Percentiles rank a stretch among this genome's conserved stretches.
These are phyloP conservation scores for Ichneumoninae sp. DNA, from an alignment of 2,888 invertebrate species.

Conservation along the genomic window DNA sequence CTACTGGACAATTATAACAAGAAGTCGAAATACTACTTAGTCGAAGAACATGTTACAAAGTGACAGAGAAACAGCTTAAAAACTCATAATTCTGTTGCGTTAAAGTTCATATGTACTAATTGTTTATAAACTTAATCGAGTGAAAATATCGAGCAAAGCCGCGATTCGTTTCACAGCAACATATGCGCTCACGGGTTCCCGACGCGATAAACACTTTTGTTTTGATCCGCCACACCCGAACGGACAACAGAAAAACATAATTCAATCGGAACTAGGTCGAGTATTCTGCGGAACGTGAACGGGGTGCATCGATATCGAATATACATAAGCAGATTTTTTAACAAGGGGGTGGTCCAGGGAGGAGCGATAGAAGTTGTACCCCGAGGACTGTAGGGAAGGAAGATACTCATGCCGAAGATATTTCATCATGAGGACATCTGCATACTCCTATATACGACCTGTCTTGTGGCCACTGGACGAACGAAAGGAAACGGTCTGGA, in stretches of 20 bases:
- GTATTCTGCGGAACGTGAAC: conserved; percentile 5
- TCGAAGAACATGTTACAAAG: not conserved
- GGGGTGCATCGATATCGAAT: conserved; percentile 23
- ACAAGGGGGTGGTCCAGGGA: conserved; percentile 40
- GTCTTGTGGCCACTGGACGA: conserved; percentile 67
- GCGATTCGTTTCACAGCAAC: conserved; percentile 11
- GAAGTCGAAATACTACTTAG: not conserved
- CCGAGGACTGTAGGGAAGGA: conserved; percentile 46
- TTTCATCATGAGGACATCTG: conserved; percentile 77
- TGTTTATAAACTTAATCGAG: not conserved
- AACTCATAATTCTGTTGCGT: too few relatives aligned
- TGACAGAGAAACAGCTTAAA: not conserved
- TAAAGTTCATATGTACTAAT: too few relatives aligned
- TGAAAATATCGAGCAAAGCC: conserved; percentile 16
- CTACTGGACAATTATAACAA: not conserved
- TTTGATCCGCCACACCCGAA: not conserved
- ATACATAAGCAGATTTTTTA: conserved; percentile 39
- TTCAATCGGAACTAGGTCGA: conserved; percentile 52
- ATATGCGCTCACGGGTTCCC: not conserved
- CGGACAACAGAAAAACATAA: conserved; percentile 56
- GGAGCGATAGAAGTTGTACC: conserved; percentile 36
- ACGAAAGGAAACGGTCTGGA: conserved; percentile 68
- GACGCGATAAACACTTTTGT: conserved; percentile 18
- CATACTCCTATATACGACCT: conserved; percentile 74
- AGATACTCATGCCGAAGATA: conserved; percentile 69